Conservation (phyloP, 2,888 invertebrate species). For the Ashinkailepas kermadecensis region DNA sequence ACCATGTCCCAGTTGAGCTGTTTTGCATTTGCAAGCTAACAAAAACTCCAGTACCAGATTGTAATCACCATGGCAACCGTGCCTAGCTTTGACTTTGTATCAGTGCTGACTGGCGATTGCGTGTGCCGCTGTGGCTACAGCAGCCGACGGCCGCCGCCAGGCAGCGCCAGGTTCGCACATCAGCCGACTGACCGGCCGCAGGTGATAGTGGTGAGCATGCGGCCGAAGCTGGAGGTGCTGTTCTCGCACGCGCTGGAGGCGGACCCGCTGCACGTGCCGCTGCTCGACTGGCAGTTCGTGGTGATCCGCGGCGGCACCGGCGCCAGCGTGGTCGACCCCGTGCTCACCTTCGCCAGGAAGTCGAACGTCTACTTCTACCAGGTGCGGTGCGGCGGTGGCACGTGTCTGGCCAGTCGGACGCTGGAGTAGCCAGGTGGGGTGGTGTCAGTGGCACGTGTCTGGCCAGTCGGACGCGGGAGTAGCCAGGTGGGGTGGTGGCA, state of each 20-base stretch:
- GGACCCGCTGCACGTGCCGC: slow-evolving; percentile 69
- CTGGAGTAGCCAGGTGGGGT: slow-evolving; percentile 51
- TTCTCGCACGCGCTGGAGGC: slow-evolving; percentile 60
- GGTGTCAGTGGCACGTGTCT: too few species aligned
- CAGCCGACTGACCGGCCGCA: slow-evolving; percentile 38
- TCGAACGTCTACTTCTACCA: slow-evolving; percentile 78
- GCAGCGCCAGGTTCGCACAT: too few species aligned
- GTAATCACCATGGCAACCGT: too few species aligned
- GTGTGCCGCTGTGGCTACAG: not conserved
- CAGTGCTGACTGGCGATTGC: too few species aligned
- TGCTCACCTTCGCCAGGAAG: slow-evolving; percentile 81
- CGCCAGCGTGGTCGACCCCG: slow-evolving; percentile 65
- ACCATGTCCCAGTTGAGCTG: slow-evolving; percentile 45
- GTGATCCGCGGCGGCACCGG: slow-evolving; percentile 62
- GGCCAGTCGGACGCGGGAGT: slow-evolving; percentile 10
- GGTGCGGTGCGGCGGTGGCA: slow-evolving; percentile 39
- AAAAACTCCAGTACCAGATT: too few species aligned
- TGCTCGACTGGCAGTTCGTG: slow-evolving; percentile 87
- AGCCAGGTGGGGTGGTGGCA: slow-evolving; percentile 49
- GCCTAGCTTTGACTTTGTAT: too few species aligned
- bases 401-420: slow-evolving; percentile 4
- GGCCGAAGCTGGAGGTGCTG: slow-evolving; percentile 67
- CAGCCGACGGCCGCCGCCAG: too few species aligned
- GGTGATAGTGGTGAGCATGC: slow-evolving; percentile 68
- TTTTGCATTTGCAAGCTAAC: too few species aligned